Conservation (phyloP, 2,888 invertebrate species). For the Drosophila neotestacea region DNA sequence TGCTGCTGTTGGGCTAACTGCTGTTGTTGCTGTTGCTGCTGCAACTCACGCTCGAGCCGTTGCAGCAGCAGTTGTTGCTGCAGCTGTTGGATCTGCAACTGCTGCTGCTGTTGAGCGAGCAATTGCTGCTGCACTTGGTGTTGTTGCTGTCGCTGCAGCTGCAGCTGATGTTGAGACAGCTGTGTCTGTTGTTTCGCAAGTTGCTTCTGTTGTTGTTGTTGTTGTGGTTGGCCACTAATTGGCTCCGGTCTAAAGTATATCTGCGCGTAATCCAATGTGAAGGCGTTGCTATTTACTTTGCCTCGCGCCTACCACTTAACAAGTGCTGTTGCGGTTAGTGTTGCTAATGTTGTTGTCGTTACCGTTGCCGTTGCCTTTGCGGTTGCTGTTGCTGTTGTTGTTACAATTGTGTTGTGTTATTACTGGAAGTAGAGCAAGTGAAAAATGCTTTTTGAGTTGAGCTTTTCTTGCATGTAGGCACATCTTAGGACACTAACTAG, state of each 20-base stretch:
- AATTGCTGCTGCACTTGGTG: conserved; percentile 76
- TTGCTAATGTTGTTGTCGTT: conserved; percentile 23
- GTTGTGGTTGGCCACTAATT: conserved; percentile 84
- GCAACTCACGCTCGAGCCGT: conserved; percentile 76
- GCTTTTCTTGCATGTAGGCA: conserved; percentile 32
- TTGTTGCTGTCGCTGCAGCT: conserved; percentile 67
- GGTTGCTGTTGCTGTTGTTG: conserved; percentile 21
- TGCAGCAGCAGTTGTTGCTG: conserved; percentile 78
- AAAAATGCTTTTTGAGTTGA: conserved; percentile 50
- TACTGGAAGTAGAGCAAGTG: conserved; percentile 64
- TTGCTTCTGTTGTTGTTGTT: conserved; percentile 71
- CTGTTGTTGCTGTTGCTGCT: conserved; percentile 67
- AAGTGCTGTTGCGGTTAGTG: conserved; percentile 49
- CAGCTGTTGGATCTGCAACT: conserved; percentile 75
- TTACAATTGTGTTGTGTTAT: conserved; percentile 20
- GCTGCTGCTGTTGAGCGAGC: conserved; percentile 80
- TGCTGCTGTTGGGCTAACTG: conserved; percentile 64
- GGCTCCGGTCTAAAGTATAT: conserved; percentile 85
- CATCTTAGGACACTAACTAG: conserved; percentile 66
- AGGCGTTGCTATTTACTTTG: conserved; percentile 73
- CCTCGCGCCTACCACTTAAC: conserved; percentile 60
- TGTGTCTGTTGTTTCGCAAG: conserved; percentile 54
- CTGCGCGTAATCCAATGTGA: conserved; percentile 85
- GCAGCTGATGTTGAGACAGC: conserved; percentile 57
- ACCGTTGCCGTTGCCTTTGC: conserved; percentile 19